A percentile compares a stretch with the other conserved stretches of the same genome.
phyloP scores from a whole-genome alignment of 2,797 vertebrate genomes.

The Alectoris magna region DNA sequence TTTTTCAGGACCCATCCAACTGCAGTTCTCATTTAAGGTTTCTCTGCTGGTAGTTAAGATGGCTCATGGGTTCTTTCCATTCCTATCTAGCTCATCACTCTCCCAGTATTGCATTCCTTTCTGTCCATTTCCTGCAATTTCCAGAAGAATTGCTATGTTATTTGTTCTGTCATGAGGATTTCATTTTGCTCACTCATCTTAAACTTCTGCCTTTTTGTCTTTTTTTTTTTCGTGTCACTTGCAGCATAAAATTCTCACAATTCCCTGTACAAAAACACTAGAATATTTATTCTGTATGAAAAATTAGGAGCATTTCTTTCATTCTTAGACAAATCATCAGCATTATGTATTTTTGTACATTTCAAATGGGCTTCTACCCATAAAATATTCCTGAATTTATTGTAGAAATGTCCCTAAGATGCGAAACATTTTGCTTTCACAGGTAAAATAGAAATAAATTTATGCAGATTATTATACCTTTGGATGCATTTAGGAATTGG shows the following conservation, averaged over 20 bases:
- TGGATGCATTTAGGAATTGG: neutral
- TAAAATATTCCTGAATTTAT: neutral
- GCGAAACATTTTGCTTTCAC: neutral
- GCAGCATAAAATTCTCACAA: neutral
- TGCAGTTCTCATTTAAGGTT: neutral
- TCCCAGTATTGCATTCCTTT: slow-evolving; percentile 2
- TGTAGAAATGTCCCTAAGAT: neutral
- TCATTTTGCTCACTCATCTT: slow-evolving; percentile 11
- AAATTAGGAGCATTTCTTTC: neutral
- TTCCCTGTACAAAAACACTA: neutral
- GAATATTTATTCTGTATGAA: neutral
- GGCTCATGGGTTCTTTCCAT: neutral
- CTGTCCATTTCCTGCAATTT: neutral
- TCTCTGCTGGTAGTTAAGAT: neutral
- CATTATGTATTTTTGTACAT: neutral
- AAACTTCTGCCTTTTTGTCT: slow-evolving; percentile 3
- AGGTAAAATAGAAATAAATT: neutral
- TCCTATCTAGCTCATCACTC: neutral
- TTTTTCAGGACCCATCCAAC: neutral
- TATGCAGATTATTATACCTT: neutral
- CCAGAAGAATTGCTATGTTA: slow-evolving; percentile 3
- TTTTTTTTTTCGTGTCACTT: neutral
- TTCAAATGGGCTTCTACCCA: neutral
- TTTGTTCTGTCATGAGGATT: neutral
- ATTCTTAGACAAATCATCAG: neutral